Evolutionary conservation across 2,888 invertebrate genomes (phyloP), one percentile per base, ranked within the genome.

Genomic region (Oxytorus armatus): DNA sequence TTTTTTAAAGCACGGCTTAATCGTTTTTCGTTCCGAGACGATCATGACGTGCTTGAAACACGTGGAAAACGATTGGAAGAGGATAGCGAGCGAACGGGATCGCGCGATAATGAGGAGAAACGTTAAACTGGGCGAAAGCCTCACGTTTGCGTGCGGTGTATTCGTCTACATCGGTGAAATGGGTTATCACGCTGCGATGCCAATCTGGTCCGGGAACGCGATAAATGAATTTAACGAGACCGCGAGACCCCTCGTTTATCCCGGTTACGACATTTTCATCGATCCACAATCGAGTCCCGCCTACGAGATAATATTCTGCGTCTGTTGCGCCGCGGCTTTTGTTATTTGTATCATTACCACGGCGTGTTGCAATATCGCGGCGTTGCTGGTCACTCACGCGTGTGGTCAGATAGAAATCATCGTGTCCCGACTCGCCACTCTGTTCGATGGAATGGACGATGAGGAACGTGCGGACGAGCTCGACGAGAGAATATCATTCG

Each of bases 141-240:
- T n/a, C n/a, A n/a, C n/a, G n/a, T n/a, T n/a, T n/a, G n/a, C n/a
- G n/a, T n/a, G n/a, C n/a, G n/a, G n/a, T n/a, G n/a, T n/a, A n/a
- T n/a, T n/a, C n/a, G n/a, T n/a, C n/a, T n/a, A n/a, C n/a, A n/a
- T 81, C 10, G 86, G 87, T n/a, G n/a, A n/a, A n/a, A n/a, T n/a
- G n/a, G n/a, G n/a, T 4, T 87, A 88, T 69, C 84, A 70, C 33
- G 53, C 85, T 1, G 66, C 86, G 7, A 85, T 82, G 63, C 85
- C 86, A 0, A 53, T 87, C 0, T 83, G 81, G 23, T 70, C 69
- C 0, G 81, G 77, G 1, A 82, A 69, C 1, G 57, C 8, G 11
- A 25, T 69, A 1, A 16, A 53, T 33, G 39, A 74, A 69, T 47
- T 51, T 23, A 57, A 68, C 49, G 74, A 68, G 49, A 68, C 66